Base-by-base conservation (phyloP, 1,140 invertebrate species). In the Leptonema lineaticorne region DNA sequence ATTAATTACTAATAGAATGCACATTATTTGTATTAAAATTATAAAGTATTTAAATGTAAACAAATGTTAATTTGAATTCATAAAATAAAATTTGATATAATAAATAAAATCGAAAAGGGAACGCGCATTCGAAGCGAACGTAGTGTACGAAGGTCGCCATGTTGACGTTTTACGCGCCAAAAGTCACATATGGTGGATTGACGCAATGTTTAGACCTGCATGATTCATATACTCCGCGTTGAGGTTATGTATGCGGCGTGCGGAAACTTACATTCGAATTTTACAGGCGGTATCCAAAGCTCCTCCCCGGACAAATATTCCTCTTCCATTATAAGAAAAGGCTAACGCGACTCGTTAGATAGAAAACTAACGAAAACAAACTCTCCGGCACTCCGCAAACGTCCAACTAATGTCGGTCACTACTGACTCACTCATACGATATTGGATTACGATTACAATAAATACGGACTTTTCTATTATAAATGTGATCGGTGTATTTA, bases 221-320 rank as follows among this genome's bases (percentile, higher is more conserved):
- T 48, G 48, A 53, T n/a, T n/a, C 30, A 37, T 6, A 7, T 37
- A 37, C 30, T 8, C 14, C 30, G n/a, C 14, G 6, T 37, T 6
- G 18, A 53, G 48, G 48, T 53, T 53, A 53, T 53, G 48, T 53
- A 3, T n/a, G 48, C 2, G 3, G 22, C 46, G 5, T 22, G 48
- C 11, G 2, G 48, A 53, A 2, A 2, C 62, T 64, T 26, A 88
- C 87, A 89, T 82, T 89, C 87, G 75, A 87, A 89, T 81, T 88
- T 86, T 64, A 76, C 69, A 4, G 77, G 75, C 2, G 84, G 79
- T 48, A 87, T 75, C 20, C 63, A 53, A 26, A 84, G 76, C 75
- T 86, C 81, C 62, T 82, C 80, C 22, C 78, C 69, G 56, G 18
- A n/a, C 3, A 67, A 20, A 7, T 45, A 62, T 33, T 69, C 70